Evolutionary conservation across 2,113 vertebrate genomes (phyloP).

Genomic region (rabbit (Oryctolagus cuniculus)): mOryCun1.1 NC_091442.1:114383501-114384000

Average conservation of each 20-base stretch:
- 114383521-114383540: neutral
- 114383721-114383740: neutral
- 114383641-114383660: neutral
- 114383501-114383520: neutral
- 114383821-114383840: neutral
- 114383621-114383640: neutral
- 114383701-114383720: rapidly evolving
- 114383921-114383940: no score
- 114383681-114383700: neutral
- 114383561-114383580: neutral
- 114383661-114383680: neutral
- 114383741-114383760: neutral
- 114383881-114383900: neutral
- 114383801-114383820: neutral
- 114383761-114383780: neutral
- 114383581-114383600: neutral
- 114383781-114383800: neutral
- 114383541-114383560: neutral
- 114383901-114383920: neutral
- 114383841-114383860: no score
- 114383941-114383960: neutral
- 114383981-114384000: neutral
- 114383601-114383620: neutral
- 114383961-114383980: neutral
- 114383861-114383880: neutral